A percentile compares a stretch with the other conserved stretches of the same genome.
phyloP scores from a whole-genome alignment of 2,888 invertebrate genomes.

The Metacarcinus magister region DNA sequence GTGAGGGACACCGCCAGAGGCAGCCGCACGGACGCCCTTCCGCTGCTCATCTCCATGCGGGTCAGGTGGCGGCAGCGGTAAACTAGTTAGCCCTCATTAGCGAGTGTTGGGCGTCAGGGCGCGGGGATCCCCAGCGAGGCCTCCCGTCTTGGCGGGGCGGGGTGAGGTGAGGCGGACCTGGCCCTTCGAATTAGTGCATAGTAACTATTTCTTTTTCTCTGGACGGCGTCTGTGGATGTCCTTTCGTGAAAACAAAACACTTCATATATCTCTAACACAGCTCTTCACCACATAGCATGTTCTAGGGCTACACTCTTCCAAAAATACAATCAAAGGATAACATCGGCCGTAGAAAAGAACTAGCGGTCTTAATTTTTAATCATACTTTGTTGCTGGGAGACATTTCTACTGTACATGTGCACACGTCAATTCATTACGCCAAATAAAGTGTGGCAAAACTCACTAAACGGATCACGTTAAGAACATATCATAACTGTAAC shows the following conservation, averaged over 20 bases:
- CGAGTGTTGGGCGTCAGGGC: background rate
- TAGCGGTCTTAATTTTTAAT: no score
- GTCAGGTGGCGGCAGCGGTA: conserved; percentile 44
- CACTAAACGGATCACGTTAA: no score
- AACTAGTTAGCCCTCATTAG: conserved; percentile 48
- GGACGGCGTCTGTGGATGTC: background rate
- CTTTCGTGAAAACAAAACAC: background rate
- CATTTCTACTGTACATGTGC: no score
- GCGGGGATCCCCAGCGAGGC: background rate
- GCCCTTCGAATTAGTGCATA: background rate
- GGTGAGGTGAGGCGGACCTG: background rate
- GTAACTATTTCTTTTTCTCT: background rate
- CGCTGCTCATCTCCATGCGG: conserved; percentile 2
- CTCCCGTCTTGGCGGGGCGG: conserved; percentile 8
- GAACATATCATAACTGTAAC: no score
- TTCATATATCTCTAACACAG: background rate
- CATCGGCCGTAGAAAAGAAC: no score
- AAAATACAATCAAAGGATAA: no score
- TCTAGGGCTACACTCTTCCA: background rate
- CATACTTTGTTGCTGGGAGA: no score
- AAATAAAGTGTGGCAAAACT: no score
- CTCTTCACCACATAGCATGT: background rate
- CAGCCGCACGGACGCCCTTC: background rate
- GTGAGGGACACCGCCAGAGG: background rate
- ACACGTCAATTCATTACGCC: no score